Evolutionary conservation across 2,113 vertebrate species (phyloP), one percentile per base, ranked within the genome.

Genomic region (Oreochromis aureus): DNA sequence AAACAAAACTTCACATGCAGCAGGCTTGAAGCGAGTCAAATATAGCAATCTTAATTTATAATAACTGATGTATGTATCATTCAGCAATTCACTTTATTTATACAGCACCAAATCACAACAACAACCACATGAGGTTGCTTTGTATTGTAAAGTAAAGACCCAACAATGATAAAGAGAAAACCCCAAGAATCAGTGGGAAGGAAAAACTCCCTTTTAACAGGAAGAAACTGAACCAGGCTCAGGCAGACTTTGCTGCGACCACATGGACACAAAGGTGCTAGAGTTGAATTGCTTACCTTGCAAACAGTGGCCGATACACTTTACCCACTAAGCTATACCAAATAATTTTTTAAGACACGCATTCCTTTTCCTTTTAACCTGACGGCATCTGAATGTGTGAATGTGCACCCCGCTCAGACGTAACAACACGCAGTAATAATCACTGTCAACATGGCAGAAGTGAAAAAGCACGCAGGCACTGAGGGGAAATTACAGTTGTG

Each of bases 331-430:
- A 46, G 22, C 66, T 73, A 73, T 46, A 24, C 8, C 39, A 15
- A 73, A 46, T 8, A 24, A 18, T 73, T 0, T 73, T 1, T 46
- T 46, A 27, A 76, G 0, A 5, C 9, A 30, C 0, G 2, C 41
- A 16, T 46, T 30, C 9, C 5, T 71, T 66, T 71, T 44, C 39
- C n/a, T 71, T 41, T 71, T 71, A 71, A 44, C 22, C 9, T 30
- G 44, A 76, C 4, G 1, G 3, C 69, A 48, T 76, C 69, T 76
- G 4, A 76, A 48, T 48, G 71, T 76, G 44, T 76, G 69, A 30
- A 76, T 27, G 39, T 30, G 69, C 22, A 76, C 10, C 22, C 22
- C 2, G 4, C 8, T 48, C 6, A 48, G 24, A 48, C 39, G n/a
- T 44, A 36, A 36, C 18, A 36, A 66, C 36, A 24, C 4, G 66